These are phyloP conservation scores for Dicaeum eximium DNA, from an alignment of 2,113 vertebrate species.

Conservation along the genomic window DNA sequence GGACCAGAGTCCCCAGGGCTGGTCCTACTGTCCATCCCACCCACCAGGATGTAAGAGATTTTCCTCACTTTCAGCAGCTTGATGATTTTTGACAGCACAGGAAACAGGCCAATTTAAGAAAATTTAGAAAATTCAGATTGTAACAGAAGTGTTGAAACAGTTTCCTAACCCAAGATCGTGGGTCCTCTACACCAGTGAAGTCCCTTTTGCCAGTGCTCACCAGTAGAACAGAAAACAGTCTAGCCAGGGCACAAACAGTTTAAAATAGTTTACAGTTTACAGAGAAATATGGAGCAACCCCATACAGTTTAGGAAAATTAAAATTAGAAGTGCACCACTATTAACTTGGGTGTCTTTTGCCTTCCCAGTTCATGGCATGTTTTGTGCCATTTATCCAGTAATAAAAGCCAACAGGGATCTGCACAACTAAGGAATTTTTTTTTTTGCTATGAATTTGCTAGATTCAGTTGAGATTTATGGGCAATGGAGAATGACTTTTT, in stretches of 20 bases:
- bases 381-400: not conserved
- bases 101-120: not conserved
- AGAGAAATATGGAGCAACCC: not conserved
- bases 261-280: not conserved
- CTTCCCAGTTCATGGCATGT: not conserved
- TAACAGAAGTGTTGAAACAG: not conserved
- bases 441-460: not conserved
- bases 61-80: not conserved
- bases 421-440: not conserved
- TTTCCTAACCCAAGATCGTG: rapidly evolving
- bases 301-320: not conserved
- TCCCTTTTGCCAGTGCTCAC: not conserved
- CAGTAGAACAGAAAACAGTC: not conserved
- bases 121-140: not conserved
- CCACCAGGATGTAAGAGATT: not conserved
- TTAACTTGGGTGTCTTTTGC: not conserved
- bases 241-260: conserved; percentile 34
- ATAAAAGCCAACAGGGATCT: not conserved
- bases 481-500: not conserved
- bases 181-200: not conserved
- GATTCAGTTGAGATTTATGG: not conserved
- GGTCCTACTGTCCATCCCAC: not conserved
- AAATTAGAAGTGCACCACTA: not conserved
- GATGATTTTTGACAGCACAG: not conserved
- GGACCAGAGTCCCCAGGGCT: not conserved